These are phyloP conservation scores for Arbacia lixula DNA, from an alignment of 53 echinoderm and acorn worm genomes.

Conservation along the genomic window DNA sequence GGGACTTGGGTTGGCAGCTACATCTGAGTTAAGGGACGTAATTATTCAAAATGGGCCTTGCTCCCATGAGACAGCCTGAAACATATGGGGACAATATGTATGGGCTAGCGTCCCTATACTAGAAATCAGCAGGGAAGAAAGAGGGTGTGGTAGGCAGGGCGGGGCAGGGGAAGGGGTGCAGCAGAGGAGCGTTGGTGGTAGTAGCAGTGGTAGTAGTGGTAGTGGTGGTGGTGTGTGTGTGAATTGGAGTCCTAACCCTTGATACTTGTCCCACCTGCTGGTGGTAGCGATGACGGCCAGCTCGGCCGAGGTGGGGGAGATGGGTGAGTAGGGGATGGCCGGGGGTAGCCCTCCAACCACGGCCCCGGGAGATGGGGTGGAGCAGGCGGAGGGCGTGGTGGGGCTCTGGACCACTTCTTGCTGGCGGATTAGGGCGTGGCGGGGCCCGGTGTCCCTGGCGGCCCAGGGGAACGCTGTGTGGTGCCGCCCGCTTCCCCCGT, in stretches of 20 bases:
- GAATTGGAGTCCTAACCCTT: conserved; percentile 50
- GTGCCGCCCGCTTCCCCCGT: conserved; percentile 52
- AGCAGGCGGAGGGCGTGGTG: conserved; percentile 56
- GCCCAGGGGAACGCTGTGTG: conserved; percentile 73
- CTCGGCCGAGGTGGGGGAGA: conserved; percentile 50
- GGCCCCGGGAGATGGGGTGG: conserved; percentile 57
- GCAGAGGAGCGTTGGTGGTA: too few species aligned
- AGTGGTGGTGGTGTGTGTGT: conserved; percentile 12
- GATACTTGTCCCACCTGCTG: conserved; percentile 60
- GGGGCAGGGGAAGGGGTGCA: too few species aligned
- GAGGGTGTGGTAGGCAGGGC: too few species aligned
- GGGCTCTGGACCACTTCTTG: conserved; percentile 67
- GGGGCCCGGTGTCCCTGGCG: conserved; percentile 69
- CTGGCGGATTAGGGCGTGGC: conserved; percentile 81
- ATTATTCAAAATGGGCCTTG: too few species aligned
- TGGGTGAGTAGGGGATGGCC: conserved; percentile 45
- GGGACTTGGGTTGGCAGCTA: too few species aligned
- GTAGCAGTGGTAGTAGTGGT: too few species aligned
- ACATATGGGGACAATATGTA: too few species aligned
- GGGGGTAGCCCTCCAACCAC: conserved; percentile 55
- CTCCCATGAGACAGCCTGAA: too few species aligned
- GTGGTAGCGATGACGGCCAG: conserved; percentile 23
- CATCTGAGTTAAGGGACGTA: too few species aligned
- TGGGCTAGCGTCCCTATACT: too few species aligned
- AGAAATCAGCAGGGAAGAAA: too few species aligned